Conservation (phyloP, 2,797 vertebrate species). For the Cuniculus paca region DNA sequence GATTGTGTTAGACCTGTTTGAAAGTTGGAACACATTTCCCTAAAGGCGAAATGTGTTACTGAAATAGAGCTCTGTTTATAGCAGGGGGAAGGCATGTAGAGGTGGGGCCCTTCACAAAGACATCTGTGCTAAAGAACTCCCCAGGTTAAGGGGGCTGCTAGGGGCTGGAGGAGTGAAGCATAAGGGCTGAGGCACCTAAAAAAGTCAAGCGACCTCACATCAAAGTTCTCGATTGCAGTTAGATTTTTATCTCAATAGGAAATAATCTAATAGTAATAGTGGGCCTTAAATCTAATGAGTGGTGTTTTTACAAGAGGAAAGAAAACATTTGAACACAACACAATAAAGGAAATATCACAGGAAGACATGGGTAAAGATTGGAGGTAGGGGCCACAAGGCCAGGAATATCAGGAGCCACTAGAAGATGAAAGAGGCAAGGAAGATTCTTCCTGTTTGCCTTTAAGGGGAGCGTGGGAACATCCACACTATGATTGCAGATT, state of each 20-base stretch:
- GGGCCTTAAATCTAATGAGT: neutral
- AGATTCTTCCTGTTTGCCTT: neutral
- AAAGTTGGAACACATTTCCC: neutral
- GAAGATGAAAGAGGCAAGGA: neutral
- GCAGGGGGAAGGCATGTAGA: neutral
- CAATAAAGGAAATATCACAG: neutral
- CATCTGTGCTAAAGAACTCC: neutral
- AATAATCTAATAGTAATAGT: neutral
- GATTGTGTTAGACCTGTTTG: neutral
- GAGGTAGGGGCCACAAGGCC: neutral
- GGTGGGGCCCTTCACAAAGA: neutral
- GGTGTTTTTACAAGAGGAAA: neutral
- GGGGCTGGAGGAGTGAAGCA: neutral
- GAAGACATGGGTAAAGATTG: neutral
- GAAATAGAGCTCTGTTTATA: neutral
- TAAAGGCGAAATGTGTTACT: neutral
- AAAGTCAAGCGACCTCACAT: neutral
- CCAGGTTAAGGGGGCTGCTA: neutral
- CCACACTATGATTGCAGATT: neutral
- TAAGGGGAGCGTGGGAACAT: neutral
- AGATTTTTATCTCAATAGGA: neutral
- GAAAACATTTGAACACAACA: neutral
- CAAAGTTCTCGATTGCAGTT: neutral
- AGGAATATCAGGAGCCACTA: neutral
- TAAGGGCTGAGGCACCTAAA: neutral